phyloP scores from a whole-genome alignment of 2,113 vertebrate genomes.

The Smithornis capensis region DNA sequence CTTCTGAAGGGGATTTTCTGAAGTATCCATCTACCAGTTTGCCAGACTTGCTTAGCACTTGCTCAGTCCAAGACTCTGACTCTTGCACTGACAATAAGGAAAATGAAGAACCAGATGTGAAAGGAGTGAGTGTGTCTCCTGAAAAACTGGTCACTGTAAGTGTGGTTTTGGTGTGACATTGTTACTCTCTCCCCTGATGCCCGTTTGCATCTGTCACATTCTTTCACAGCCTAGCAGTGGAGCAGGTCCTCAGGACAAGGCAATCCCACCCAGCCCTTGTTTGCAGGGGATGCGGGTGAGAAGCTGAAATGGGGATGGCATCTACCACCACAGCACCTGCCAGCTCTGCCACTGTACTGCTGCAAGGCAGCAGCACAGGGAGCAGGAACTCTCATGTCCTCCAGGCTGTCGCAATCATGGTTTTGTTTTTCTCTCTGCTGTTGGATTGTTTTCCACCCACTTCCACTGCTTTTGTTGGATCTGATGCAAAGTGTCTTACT shows the following conservation, averaged over 20 bases:
- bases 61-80: constrained; percentile 73
- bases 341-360: background rate
- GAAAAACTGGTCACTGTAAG: constrained; percentile 76
- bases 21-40: constrained; percentile 89
- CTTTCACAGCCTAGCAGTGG: background rate
- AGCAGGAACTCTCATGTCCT: background rate
- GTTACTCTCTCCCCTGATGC: background rate
- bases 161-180: constrained; percentile 35
- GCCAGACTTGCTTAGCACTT: constrained; percentile 89
- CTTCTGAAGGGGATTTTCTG: constrained; percentile 74
- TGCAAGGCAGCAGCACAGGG: background rate
- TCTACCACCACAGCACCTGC: background rate
- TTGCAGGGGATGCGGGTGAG: background rate
- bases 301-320: background rate
- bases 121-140: constrained; percentile 52
- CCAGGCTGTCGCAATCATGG: background rate
- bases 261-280: background rate
- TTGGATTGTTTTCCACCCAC: background rate
- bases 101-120: constrained; percentile 77
- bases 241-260: rapidly evolving
- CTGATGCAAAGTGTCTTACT: background rate
- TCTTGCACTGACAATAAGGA: constrained; percentile 81
- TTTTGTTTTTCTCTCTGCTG: background rate
- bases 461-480: constrained; percentile 42
- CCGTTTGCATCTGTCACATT: background rate